Conservation (phyloP, 1,140 invertebrate genomes). For the Andricus grossulariae region DNA sequence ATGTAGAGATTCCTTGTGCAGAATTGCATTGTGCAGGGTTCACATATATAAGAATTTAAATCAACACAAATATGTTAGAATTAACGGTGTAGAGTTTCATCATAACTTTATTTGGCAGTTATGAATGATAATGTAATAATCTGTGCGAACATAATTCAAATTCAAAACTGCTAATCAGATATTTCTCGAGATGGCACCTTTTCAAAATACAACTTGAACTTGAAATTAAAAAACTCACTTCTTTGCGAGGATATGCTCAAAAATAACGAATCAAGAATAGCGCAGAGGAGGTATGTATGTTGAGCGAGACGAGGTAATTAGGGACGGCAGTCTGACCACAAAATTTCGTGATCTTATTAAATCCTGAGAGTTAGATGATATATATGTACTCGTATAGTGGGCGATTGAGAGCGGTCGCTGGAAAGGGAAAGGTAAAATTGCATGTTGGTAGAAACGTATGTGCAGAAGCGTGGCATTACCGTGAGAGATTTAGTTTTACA, state of each 20-base stretch:
- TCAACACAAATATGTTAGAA: too few relatives aligned
- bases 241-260: slow-evolving; percentile 57
- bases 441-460: slow-evolving; percentile 8
- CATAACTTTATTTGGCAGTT: too few relatives aligned
- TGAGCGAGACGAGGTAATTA: slow-evolving; percentile 64
- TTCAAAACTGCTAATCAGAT: too few relatives aligned
- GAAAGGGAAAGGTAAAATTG: slow-evolving; percentile 61
- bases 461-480: slow-evolving; percentile 29
- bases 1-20: too few relatives aligned
- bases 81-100: too few relatives aligned
- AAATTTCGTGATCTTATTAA: slow-evolving; percentile 75
- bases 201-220: neutral
- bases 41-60: too few relatives aligned
- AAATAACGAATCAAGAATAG: slow-evolving; percentile 60
- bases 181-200: too few relatives aligned
- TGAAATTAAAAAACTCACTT: slow-evolving; percentile 45
- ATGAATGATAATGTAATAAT: too few relatives aligned
- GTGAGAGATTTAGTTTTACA: slow-evolving; percentile 25
- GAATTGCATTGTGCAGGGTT: too few relatives aligned
- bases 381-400: neutral
- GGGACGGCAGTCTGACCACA: slow-evolving; percentile 68
- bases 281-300: slow-evolving; percentile 50
- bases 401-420: slow-evolving; percentile 31
- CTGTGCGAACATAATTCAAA: too few relatives aligned
- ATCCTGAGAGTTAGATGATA: slow-evolving; percentile 39